Evolutionary conservation across 37 sponge, comb jelly and placozoan species (phyloP).

Genomic region (Spongilla lacustris): DNA sequence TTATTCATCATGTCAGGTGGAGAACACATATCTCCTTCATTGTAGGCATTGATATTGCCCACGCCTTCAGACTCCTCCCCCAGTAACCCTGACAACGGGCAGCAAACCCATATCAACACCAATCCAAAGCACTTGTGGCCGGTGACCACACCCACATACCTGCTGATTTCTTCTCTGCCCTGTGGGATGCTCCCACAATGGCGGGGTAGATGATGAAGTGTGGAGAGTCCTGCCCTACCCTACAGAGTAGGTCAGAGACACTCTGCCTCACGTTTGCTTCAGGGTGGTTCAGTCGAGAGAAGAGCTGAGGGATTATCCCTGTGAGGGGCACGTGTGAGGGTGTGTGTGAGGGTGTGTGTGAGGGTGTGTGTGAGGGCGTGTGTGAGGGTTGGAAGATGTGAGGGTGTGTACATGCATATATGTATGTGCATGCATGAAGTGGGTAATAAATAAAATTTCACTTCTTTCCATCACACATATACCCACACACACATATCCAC

Average conservation of each 20-base stretch:
- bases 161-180: conserved; percentile 64
- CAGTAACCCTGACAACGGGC: not conserved
- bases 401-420: not conserved
- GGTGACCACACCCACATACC: conserved; percentile 23
- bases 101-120: too few relatives aligned
- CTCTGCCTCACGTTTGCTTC: conserved; percentile 84
- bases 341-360: not conserved
- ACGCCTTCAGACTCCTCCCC: not conserved
- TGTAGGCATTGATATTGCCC: not conserved
- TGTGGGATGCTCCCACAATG: conserved; percentile 75
- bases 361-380: not conserved
- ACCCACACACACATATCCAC: not conserved
- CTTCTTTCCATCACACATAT: too few relatives aligned
- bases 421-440: conserved; percentile 8
- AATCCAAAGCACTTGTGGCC: not conserved
- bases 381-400: not conserved
- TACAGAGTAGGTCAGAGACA: conserved; percentile 86
- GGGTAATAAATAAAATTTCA: too few relatives aligned
- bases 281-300: conserved; percentile 92
- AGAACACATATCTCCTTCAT: conserved; percentile 38
- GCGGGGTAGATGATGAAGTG: conserved; percentile 95
- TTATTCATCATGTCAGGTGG: conserved; percentile 52
- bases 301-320: conserved; percentile 93
- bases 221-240: conserved; percentile 84
- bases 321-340: not conserved